Percentiles rank a stretch among this genome's conserved stretches.
Evolutionary conservation across 2,113 vertebrate genomes (phyloP).

Genomic region (Tiliqua scincoides): DNA sequence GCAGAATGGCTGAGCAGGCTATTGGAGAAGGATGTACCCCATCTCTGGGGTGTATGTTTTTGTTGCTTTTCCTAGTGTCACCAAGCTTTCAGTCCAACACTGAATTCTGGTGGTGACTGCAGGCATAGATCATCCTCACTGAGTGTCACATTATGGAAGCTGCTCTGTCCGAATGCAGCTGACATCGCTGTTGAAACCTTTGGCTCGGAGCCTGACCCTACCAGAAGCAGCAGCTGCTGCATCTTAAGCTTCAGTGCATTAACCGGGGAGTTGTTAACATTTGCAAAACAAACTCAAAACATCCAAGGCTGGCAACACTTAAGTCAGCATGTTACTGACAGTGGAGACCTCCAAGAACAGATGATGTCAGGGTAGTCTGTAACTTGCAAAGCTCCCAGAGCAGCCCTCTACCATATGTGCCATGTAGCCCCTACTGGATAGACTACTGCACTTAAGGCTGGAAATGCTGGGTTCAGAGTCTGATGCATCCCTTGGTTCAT

Average conservation of each 20-base stretch:
- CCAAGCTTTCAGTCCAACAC: neutral
- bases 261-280: conserved; percentile 6
- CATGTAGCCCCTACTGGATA: neutral
- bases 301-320: neutral
- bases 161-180: conserved; percentile 7
- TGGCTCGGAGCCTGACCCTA: conserved; percentile 5
- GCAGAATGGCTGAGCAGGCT: neutral
- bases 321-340: conserved; percentile 14
- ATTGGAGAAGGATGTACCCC: neutral
- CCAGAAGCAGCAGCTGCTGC: conserved; percentile 11
- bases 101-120: neutral
- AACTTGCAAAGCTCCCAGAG: neutral
- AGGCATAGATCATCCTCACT: conserved; percentile 5
- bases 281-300: neutral
- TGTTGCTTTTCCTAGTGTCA: neutral
- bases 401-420: neutral
- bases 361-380: neutral
- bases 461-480: neutral
- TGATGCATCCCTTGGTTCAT: neutral
- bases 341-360: conserved; percentile 1
- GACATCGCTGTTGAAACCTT: conserved; percentile 2
- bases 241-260: conserved; percentile 15
- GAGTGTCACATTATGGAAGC: conserved; percentile 3
- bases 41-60: neutral
- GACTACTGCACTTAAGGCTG: neutral